Conservation (phyloP, 2,888 invertebrate genomes). For the Andrena praecox region DNA sequence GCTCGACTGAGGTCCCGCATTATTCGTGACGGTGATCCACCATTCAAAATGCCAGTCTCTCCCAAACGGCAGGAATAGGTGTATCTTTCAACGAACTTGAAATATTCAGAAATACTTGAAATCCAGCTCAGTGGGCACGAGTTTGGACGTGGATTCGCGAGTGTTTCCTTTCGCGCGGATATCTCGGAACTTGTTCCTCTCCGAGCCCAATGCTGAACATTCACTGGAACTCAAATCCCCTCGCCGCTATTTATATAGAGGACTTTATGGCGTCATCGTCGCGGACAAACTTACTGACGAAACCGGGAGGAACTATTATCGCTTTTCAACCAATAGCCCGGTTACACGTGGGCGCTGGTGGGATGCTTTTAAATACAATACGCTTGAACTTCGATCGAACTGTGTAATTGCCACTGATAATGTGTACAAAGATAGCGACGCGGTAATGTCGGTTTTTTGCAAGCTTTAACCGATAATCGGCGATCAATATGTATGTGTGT, state of each 20-base stretch:
- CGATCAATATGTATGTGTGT: not conserved
- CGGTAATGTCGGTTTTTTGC: too few species aligned
- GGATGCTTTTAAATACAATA: not conserved
- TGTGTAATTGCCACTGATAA: not conserved
- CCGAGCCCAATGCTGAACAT: not conserved
- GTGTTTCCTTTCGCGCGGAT: not conserved
- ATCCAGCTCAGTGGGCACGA: too few species aligned
- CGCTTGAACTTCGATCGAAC: slow-evolving; percentile 3
- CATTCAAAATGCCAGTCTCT: too few species aligned
- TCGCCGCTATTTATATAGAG: slow-evolving; percentile 25
- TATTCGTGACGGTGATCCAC: too few species aligned
- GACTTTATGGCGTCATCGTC: not conserved
- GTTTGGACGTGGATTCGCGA: too few species aligned
- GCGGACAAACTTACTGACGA: not conserved
- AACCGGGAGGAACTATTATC: slow-evolving; percentile 21
- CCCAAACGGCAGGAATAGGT: too few species aligned
- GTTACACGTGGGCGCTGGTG: not conserved
- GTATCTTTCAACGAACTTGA: too few species aligned
- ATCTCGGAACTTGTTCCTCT: not conserved
- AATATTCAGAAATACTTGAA: too few species aligned
- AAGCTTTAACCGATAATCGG: not conserved
- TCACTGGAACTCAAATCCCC: not conserved
- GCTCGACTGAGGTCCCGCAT: too few species aligned
- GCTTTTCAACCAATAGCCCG: not conserved
- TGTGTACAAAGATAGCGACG: not conserved